phyloP scores from a whole-genome alignment of 2,797 vertebrate species.

The Onychomys arenicola region DNA sequence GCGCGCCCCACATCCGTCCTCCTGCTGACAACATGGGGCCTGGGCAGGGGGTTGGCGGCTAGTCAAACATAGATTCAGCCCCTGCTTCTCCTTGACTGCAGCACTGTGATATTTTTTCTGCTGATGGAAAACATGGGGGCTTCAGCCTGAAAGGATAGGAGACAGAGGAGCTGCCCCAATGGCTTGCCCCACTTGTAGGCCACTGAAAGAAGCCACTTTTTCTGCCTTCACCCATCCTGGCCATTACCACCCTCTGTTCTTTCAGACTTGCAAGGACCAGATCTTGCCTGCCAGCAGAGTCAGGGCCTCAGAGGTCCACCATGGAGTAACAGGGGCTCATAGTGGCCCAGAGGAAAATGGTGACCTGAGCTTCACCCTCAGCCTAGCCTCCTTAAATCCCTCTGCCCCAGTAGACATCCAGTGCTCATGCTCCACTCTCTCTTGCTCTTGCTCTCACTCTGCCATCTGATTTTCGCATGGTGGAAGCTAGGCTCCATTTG shows the following conservation, averaged over 20 bases:
- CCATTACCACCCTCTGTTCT: background rate
- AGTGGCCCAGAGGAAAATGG: background rate
- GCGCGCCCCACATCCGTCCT: background rate
- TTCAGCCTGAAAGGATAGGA: background rate
- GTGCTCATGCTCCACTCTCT: background rate
- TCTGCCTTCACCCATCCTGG: background rate
- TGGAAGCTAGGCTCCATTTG: background rate
- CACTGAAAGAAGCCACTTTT: background rate
- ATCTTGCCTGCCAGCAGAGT: background rate
- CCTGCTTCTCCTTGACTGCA: background rate
- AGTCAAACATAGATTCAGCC: conserved; percentile 41
- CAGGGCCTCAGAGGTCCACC: background rate
- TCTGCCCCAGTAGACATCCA: background rate
- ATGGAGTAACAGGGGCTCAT: background rate
- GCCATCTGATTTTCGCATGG: background rate
- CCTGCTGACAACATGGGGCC: conserved; percentile 4
- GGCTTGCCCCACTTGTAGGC: background rate
- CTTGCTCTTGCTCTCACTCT: background rate
- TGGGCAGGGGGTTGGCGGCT: conserved; percentile 72
- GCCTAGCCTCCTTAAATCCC: background rate
- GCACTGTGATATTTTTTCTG: background rate
- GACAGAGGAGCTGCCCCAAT: background rate
- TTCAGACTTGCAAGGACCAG: background rate
- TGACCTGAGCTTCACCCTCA: background rate
- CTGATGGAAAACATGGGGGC: background rate